Base-by-base conservation (phyloP, 2,888 invertebrate genomes). In the Rhagonycha lutea region DNA sequence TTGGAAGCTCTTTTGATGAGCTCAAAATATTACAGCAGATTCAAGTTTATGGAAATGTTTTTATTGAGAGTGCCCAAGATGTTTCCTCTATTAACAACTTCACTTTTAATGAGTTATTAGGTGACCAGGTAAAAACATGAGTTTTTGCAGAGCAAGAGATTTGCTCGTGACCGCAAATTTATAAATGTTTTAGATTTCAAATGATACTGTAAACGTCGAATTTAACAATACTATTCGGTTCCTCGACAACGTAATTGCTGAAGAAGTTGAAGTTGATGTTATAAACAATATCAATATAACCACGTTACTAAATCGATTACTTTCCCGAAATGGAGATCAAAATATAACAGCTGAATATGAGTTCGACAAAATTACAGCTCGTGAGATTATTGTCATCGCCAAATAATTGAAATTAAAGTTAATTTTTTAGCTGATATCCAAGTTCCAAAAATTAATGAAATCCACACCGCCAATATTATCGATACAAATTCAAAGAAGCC, bases 271-370 rank as follows among this genome's bases (percentile, higher is more conserved):
- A 68, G 74, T 83, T 8, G 68, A 68, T 14, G 74, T 74, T 62
- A 79, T 87, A 5, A 86, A 87, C 73, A 75, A 82, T 65, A 79
- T 85, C n/a, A 70, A 86, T 79, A 82, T 86, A 29, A 75, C 72
- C 67, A 70, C 79, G 23, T 76, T 86, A 11, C 82, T 83, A 4
- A 69, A 70, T 68, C 81, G 81, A 74, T 62, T 85, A 24, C 80
- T 86, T 9, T 83, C 82, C 70, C 84, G 80, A 76, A 75, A 79
- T n/a, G 80, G 76, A 28, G 79, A 82, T 63, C 86, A 86, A 81
- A 81, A 79, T 23, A 82, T 87, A 67, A 78, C 77, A 2, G 84
- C 81, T 14, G 73, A 73, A 60, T 85, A 80, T 69, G 82, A 78
- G 10, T 86, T 87, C 71, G 80, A 77, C n/a, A 82, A 82, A 29